A percentile compares a stretch with the other conserved stretches of the same genome.
Evolutionary conservation across 1,140 invertebrate species (phyloP).

Genomic region (Drosophila fuyamai): DNA sequence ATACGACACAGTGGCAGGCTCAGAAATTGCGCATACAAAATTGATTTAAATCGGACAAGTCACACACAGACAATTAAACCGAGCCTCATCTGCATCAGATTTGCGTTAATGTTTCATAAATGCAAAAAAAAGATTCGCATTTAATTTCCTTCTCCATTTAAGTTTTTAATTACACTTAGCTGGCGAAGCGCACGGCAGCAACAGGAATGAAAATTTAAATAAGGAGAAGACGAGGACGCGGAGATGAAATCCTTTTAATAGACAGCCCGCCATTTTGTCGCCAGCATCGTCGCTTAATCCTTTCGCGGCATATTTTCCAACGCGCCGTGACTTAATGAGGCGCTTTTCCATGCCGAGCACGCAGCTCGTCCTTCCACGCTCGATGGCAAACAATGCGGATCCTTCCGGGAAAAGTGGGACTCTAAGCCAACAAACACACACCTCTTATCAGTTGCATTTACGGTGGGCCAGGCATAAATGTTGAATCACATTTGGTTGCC

Average conservation of each 20-base stretch:
- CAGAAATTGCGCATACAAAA: conserved; percentile 29
- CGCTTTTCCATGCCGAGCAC: conserved; percentile 64
- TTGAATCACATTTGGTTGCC: conserved; percentile 13
- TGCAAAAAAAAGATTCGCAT: conserved; percentile 50
- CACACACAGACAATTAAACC: conserved; percentile 50
- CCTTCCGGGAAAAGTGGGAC: conserved; percentile 36
- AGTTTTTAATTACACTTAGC: conserved; percentile 74
- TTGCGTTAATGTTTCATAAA: conserved; percentile 74
- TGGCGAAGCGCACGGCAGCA: conserved; percentile 7
- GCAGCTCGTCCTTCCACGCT: conserved; percentile 16
- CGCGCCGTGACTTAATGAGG: conserved; percentile 67
- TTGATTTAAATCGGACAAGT: conserved; percentile 57
- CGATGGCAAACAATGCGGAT: conserved; percentile 54
- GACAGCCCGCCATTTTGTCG: conserved; percentile 57
- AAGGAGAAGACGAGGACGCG: neutral
- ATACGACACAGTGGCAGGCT: conserved; percentile 22
- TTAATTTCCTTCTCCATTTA: conserved; percentile 66
- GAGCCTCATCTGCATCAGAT: conserved; percentile 50
- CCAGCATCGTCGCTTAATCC: conserved; percentile 63
- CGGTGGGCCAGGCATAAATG: conserved; percentile 16
- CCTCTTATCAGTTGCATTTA: conserved; percentile 45
- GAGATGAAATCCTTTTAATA: conserved; percentile 64
- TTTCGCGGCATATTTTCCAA: conserved; percentile 74
- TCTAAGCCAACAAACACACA: conserved; percentile 33
- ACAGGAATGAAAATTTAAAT: conserved; percentile 24